Evolutionary conservation across 2,888 invertebrate species (phyloP).

Genomic region (Drosophila dives): DNA sequence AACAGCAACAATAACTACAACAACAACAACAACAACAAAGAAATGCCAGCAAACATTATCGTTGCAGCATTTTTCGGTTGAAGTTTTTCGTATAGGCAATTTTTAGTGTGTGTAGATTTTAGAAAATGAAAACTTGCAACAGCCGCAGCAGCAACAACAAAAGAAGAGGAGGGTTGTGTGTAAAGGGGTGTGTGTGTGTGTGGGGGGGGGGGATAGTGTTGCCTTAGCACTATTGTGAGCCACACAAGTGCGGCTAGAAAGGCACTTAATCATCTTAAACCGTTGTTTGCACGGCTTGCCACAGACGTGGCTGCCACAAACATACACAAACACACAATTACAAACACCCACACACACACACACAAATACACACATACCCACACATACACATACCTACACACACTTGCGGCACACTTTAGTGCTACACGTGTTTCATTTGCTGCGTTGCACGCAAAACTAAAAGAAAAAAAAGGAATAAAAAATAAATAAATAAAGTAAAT

Average conservation of each 20-base stretch:
- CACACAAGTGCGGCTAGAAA: conserved; percentile 75
- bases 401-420: conserved; percentile 43
- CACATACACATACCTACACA: conserved; percentile 16
- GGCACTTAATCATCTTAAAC: conserved; percentile 81
- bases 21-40: conserved; percentile 19
- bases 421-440: conserved; percentile 67
- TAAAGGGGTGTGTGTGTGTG: no score
- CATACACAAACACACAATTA: conserved; percentile 18
- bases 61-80: conserved; percentile 61
- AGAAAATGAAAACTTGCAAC: conserved; percentile 74
- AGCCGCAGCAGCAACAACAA: conserved; percentile 33
- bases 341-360: conserved; percentile 26
- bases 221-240: conserved; percentile 54
- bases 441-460: conserved; percentile 68
- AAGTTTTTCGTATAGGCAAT: conserved; percentile 47
- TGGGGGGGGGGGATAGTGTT: conserved; percentile 2
- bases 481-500: conserved; percentile 8
- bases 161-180: not conserved
- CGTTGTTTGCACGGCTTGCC: conserved; percentile 77
- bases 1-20: conserved; percentile 6
- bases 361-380: conserved; percentile 21
- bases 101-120: conserved; percentile 56
- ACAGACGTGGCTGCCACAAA: conserved; percentile 64
- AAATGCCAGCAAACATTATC: conserved; percentile 42
- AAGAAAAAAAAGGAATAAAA: conserved; percentile 13